Evolutionary conservation across 2,888 invertebrate species (phyloP).

Genomic region (Eustalomyia histrio): DNA sequence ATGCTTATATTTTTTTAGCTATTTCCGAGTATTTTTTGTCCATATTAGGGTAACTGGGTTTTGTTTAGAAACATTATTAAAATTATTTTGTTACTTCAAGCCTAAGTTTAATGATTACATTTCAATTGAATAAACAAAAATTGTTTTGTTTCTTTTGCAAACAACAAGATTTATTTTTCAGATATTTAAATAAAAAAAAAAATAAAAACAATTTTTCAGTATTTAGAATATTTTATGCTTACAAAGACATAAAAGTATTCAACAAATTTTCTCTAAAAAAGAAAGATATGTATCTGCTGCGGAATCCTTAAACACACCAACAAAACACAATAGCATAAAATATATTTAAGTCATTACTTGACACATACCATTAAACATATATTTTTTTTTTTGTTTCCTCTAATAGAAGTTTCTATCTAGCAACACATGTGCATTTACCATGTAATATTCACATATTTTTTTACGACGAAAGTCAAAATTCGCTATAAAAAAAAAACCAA

Average conservation of each 20-base stretch:
- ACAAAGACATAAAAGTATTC: neutral
- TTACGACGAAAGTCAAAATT: neutral
- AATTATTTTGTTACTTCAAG: no score
- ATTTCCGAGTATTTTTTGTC: no score
- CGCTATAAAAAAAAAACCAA: conserved; percentile 8
- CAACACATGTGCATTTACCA: conserved; percentile 25
- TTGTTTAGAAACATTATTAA: no score
- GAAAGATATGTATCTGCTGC: neutral
- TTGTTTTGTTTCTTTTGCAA: no score
- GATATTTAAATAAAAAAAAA: no score
- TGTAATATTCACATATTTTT: conserved; percentile 35
- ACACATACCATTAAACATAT: conserved; percentile 22
- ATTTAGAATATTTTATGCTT: no score
- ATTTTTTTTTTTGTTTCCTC: neutral
- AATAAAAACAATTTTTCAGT: no score
- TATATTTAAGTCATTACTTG: conserved; percentile 24
- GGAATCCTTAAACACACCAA: neutral
- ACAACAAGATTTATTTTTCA: no score
- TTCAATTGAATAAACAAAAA: no score
- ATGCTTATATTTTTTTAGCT: no score
- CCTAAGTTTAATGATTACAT: no score
- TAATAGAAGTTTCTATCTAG: neutral
- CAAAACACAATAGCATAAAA: neutral
- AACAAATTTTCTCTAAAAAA: neutral
- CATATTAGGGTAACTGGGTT: no score